Evolutionary conservation across 2,888 invertebrate species (phyloP), one percentile per base, ranked within the genome.

Genomic region (Epinotia demarniana): DNA sequence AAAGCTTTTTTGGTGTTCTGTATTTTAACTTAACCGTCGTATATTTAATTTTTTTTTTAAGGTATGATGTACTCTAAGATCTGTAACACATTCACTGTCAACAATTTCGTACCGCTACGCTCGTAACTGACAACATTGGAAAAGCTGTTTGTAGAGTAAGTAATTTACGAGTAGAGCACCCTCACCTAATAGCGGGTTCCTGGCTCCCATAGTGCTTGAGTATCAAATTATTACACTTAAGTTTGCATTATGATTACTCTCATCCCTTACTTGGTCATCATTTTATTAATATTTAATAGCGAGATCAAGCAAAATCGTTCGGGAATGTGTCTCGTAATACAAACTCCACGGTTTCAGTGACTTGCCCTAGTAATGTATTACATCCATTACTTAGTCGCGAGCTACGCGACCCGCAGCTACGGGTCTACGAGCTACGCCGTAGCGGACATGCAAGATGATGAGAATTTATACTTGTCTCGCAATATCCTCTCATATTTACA

Each of bases 351-450:
- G 67, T 23, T 5, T 58, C n/a, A 43, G 57, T 19, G 39, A 39
- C 33, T 62, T 19, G 33, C 60, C 49, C 33, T 49, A 49, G 64
- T 66, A 58, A 72, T 49, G 57, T 74, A 70, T 74, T 46, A 46
- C 62, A 16, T 57, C 27, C 69, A 69, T 74, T 63, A 68, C 49
- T 49, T 62, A 63, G 69, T 19, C 57, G 39, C 49, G 55, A 39
- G 60, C 69, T 69, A 60, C 69, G 69, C 69, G 69, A 60, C 69
- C 58, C 58, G 58, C 23, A 58, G 67, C 62, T 61, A 53, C 64
- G 68, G 55, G 66, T 58, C 67, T 67, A 73, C 63, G 71, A 64
- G 68, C 62, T 61, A 57, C 71, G 80, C 72, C 83, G 85, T 85
- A 85, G 84, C 80, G 77, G 63, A 49, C 55, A 46, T 58, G 27